Conservation (phyloP, 2,113 vertebrate genomes). For the Chionodraco myersi region DNA sequence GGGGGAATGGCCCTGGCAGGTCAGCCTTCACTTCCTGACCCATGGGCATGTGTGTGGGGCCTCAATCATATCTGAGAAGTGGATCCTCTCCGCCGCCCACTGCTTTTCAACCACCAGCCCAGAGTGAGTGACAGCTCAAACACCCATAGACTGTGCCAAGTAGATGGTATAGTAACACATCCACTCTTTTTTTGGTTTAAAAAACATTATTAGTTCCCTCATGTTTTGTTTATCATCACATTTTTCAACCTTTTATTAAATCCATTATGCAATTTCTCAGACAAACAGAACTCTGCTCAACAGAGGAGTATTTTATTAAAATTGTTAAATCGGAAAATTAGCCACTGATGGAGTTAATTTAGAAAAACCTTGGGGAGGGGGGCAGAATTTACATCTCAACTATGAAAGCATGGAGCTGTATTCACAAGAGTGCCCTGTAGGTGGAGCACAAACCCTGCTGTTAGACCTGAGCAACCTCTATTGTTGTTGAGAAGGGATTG, state of each 20-base stretch:
- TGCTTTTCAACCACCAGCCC: conserved; percentile 75
- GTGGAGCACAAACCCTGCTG: conserved; percentile 79
- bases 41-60: conserved; percentile 80
- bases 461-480: conserved; percentile 14
- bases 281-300: too few relatives aligned
- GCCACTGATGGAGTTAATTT: too few relatives aligned
- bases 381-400: conserved; percentile 23
- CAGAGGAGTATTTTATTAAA: too few relatives aligned
- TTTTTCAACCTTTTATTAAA: too few relatives aligned
- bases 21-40: conserved; percentile 83
- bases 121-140: conserved; percentile 69
- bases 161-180: not conserved
- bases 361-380: too few relatives aligned
- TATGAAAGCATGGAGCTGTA: conserved; percentile 30
- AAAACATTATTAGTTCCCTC: conserved; percentile 5
- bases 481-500: conserved; percentile 21
- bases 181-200: not conserved
- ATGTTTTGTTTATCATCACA: not conserved
- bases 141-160: not conserved
- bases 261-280: too few relatives aligned
- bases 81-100: conserved; percentile 84
- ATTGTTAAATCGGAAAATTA: too few relatives aligned
- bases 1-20: conserved; percentile 89
- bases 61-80: conserved; percentile 82
- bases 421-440: conserved; percentile 69